These are phyloP conservation scores for Meganola albula DNA, from an alignment of 2,888 invertebrate genomes.

Conservation along the genomic window DNA sequence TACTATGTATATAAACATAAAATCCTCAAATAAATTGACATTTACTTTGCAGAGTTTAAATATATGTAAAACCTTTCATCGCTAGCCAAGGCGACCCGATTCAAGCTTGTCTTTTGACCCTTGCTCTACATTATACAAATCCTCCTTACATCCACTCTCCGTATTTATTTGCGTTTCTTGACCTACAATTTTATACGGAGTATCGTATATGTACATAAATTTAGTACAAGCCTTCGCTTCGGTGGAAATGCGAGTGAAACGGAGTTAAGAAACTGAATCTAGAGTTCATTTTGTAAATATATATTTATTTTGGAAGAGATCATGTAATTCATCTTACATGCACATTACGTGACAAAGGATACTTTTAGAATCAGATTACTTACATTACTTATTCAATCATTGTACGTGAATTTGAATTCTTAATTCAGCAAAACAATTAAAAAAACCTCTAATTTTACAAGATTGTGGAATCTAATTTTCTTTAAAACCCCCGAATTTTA, in stretches of 20 bases:
- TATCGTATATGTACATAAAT: conserved; percentile 40
- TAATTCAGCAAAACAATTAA: too few relatives aligned
- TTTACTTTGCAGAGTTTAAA: conserved; percentile 36
- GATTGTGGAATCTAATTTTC: conserved; percentile 10
- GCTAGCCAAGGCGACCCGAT: conserved; percentile 39
- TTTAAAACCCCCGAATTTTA: conserved; percentile 11
- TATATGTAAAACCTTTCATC: conserved; percentile 50
- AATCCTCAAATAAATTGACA: conserved; percentile 21
- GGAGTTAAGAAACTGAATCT: conserved; percentile 25
- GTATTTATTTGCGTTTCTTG: conserved; percentile 46
- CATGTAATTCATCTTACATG: too few relatives aligned
- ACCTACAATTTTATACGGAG: conserved; percentile 44
- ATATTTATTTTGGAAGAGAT: too few relatives aligned
- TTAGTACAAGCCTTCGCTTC: conserved; percentile 23
- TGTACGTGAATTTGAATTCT: too few relatives aligned
- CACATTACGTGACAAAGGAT: too few relatives aligned
- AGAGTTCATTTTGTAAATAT: conserved; percentile 26
- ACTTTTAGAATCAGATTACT: too few relatives aligned
- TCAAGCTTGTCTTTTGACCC: conserved; percentile 42
- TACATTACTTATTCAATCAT: too few relatives aligned
- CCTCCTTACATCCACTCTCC: conserved; percentile 41
- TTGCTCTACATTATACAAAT: conserved; percentile 47
- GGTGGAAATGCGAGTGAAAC: conserved; percentile 22
- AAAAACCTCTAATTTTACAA: too few relatives aligned
- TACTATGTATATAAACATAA: conserved; percentile 14